Evolutionary conservation across 2,888 invertebrate species (phyloP).

Genomic region (Cephus sareptanus): DNA sequence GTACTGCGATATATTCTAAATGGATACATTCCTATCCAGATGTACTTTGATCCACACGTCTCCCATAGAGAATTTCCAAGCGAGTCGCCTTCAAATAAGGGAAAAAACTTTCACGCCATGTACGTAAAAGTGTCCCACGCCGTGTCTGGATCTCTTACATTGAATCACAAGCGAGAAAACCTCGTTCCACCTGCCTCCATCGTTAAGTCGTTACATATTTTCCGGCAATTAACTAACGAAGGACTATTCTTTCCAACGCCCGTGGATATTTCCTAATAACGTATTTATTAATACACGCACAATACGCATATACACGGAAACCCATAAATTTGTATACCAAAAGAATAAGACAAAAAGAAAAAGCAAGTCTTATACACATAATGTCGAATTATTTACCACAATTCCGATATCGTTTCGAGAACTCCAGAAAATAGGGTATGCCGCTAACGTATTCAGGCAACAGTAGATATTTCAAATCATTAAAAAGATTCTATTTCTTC

Average conservation of each 20-base stretch:
- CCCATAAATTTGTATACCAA: neutral
- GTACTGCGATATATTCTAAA: neutral
- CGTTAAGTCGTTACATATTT: neutral
- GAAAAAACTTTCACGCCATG: constrained; percentile 60
- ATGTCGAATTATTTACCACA: neutral
- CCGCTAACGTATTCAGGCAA: neutral
- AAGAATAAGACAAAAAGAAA: neutral
- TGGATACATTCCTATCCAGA: neutral
- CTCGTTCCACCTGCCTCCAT: neutral
- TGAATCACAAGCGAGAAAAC: neutral
- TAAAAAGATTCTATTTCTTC: neutral
- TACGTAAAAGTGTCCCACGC: constrained; percentile 23
- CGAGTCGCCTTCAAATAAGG: constrained; percentile 18
- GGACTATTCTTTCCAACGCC: neutral
- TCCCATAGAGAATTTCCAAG: constrained; percentile 9
- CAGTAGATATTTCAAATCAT: neutral
- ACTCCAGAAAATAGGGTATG: neutral
- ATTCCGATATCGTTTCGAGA: neutral
- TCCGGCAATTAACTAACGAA: neutral
- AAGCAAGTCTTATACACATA: no score
- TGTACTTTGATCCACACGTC: neutral
- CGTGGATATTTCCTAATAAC: neutral
- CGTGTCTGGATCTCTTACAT: neutral
- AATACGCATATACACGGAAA: neutral
- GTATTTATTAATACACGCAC: neutral